Percentiles rank a stretch among this genome's conserved stretches.
These are phyloP conservation scores for Cataglyphis livida DNA, from an alignment of 2,888 invertebrate genomes.

Conservation along the genomic window DNA sequence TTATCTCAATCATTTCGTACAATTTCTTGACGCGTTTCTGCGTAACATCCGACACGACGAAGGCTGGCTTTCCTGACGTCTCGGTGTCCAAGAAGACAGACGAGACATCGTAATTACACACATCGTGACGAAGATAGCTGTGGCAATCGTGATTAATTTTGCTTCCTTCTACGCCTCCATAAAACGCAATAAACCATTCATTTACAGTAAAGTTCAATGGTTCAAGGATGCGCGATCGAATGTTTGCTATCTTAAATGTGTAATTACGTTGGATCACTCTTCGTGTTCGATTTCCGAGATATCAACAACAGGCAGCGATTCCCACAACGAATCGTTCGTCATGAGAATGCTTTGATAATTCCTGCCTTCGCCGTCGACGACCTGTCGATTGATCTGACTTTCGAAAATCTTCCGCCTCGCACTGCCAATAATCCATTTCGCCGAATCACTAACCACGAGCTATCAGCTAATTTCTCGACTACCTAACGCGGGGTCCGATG, in stretches of 20 bases:
- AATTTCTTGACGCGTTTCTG: slow-evolving; percentile 54
- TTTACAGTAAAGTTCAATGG: slow-evolving; percentile 21
- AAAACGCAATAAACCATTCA: slow-evolving; percentile 30
- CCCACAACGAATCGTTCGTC: not conserved
- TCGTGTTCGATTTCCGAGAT: slow-evolving; percentile 23
- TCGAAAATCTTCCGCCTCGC: slow-evolving; percentile 80
- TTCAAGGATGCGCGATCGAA: slow-evolving; percentile 27
- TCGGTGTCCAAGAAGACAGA: slow-evolving; percentile 38
- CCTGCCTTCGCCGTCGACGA: slow-evolving; percentile 64
- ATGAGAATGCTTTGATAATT: slow-evolving; percentile 38
- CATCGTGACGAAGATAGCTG: slow-evolving; percentile 8
- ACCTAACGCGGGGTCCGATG: slow-evolving; percentile 76
- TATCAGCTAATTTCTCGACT: slow-evolving; percentile 74
- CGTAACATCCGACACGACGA: slow-evolving; percentile 58
- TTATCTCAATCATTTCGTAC: slow-evolving; percentile 36
- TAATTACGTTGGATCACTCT: slow-evolving; percentile 43
- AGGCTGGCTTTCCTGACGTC: slow-evolving; percentile 47
- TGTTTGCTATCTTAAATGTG: slow-evolving; percentile 37
- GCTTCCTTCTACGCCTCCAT: slow-evolving; percentile 19
- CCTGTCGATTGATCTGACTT: slow-evolving; percentile 62
- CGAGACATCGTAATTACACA: slow-evolving; percentile 52
- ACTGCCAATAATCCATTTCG: slow-evolving; percentile 83
- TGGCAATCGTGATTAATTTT: slow-evolving; percentile 38
- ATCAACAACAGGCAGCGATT: not conserved
- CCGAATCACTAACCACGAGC: slow-evolving; percentile 81